Percentiles rank a stretch among this genome's conserved stretches.
Conservation (phyloP, 2,113 vertebrate species). For the Leptobrachium ailaonicum region DNA sequence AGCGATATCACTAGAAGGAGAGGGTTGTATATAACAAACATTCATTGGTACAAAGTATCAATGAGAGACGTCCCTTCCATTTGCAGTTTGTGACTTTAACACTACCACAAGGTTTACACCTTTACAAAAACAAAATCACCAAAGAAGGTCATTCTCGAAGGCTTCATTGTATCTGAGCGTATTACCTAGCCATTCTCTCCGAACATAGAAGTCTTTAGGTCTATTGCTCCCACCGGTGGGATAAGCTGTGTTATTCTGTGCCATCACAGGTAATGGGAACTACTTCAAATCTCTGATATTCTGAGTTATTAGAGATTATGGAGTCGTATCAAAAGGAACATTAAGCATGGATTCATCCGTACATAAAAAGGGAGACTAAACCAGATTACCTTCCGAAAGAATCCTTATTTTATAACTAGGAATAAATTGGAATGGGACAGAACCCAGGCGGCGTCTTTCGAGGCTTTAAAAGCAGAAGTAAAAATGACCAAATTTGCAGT, state of each 20-base stretch:
- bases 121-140: no score
- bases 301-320: conserved; percentile 16
- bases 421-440: background rate
- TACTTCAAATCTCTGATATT: background rate
- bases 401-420: background rate
- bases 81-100: no score
- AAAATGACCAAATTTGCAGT: conserved; percentile 23
- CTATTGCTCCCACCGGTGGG: background rate
- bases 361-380: background rate
- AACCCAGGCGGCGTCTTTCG: conserved; percentile 6
- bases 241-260: background rate
- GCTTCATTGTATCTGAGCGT: no score
- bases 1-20: no score
- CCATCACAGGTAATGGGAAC: conserved; percentile 19
- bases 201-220: background rate
- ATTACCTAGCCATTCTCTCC: background rate
- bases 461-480: conserved; percentile 2
- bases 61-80: no score
- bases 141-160: no score
- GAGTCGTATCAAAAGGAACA: conserved; percentile 13
- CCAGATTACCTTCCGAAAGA: conserved; percentile 11
- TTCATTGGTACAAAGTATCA: no score
- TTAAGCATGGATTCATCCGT: conserved; percentile 2
- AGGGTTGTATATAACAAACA: no score
- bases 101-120: no score